These are phyloP conservation scores for Eristalis intricaria DNA, from an alignment of 2,888 invertebrate species.

Conservation along the genomic window DNA sequence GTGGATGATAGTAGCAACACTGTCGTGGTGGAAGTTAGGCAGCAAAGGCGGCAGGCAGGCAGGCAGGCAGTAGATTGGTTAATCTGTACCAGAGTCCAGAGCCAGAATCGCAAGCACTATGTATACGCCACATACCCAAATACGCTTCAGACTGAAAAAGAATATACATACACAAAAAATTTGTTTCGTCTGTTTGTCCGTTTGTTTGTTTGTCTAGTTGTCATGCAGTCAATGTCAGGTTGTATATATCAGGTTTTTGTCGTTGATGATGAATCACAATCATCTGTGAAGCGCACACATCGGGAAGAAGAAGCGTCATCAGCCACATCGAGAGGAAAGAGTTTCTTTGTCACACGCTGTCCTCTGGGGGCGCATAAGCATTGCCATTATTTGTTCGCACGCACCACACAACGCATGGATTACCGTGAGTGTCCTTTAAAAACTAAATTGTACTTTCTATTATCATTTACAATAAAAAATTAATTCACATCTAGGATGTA, in stretches of 20 bases:
- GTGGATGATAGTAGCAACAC: slow-evolving; percentile 31
- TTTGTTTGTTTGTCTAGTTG: background rate
- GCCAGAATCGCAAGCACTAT: slow-evolving; percentile 57
- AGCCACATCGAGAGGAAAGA: slow-evolving; percentile 46
- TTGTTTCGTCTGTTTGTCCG: slow-evolving; percentile 12
- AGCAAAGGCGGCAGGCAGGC: slow-evolving; percentile 10
- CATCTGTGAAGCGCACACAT: slow-evolving; percentile 52
- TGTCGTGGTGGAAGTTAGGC: slow-evolving; percentile 6
- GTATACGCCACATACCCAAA: background rate
- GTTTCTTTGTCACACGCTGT: slow-evolving; percentile 46
- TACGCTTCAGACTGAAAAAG: slow-evolving; percentile 69
- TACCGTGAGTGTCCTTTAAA: slow-evolving; percentile 62
- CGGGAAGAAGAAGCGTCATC: slow-evolving; percentile 47
- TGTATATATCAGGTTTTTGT: background rate
- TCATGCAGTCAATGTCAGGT: background rate
- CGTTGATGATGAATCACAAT: slow-evolving; percentile 45
- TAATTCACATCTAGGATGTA: slow-evolving; percentile 60
- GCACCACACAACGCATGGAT: slow-evolving; percentile 64
- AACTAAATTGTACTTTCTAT: slow-evolving; percentile 64
- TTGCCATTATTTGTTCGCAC: slow-evolving; percentile 67
- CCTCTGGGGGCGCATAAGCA: slow-evolving; percentile 71
- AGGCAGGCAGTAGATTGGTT: slow-evolving; percentile 34
- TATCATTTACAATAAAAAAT: slow-evolving; percentile 53
- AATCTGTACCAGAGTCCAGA: slow-evolving; percentile 65
- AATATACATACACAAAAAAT: slow-evolving; percentile 70